These are phyloP conservation scores for Molorchus minor DNA, from an alignment of 2,888 invertebrate genomes.

Conservation along the genomic window DNA sequence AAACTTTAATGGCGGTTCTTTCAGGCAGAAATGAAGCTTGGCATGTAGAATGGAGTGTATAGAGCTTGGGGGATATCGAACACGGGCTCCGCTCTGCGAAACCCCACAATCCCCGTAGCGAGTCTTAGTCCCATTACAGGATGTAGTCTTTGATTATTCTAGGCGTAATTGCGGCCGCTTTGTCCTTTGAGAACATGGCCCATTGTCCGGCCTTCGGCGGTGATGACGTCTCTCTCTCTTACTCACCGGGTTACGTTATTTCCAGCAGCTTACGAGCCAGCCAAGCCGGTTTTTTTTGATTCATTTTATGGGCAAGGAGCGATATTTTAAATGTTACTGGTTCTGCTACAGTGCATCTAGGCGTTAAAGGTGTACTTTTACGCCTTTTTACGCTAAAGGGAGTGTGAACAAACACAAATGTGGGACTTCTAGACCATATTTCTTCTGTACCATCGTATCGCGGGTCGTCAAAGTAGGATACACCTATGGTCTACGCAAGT, in stretches of 20 bases:
- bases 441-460: no score
- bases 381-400: no score
- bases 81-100: conserved; percentile 30
- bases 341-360: no score
- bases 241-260: conserved; percentile 29
- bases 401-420: no score
- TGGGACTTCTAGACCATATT: no score
- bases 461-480: no score
- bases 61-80: conserved; percentile 41
- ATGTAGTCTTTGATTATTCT: conserved; percentile 61
- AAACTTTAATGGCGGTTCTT: conserved; percentile 53
- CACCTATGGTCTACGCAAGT: no score
- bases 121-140: conserved; percentile 57
- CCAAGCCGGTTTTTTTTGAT: conserved; percentile 50
- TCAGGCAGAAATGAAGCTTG: conserved; percentile 51
- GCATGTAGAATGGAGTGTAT: conserved; percentile 41
- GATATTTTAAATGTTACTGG: no score
- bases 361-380: no score
- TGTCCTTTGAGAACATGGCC: conserved; percentile 57
- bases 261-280: conserved; percentile 35
- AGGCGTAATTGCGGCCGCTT: conserved; percentile 59
- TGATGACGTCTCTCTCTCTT: conserved; percentile 41
- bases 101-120: conserved; percentile 50
- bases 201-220: conserved; percentile 55
- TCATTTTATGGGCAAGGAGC: conserved; percentile 52